Evolutionary conservation across 2,888 invertebrate genomes (phyloP), one percentile per base, ranked within the genome.

Genomic region (Pimpla rufipes): DNA sequence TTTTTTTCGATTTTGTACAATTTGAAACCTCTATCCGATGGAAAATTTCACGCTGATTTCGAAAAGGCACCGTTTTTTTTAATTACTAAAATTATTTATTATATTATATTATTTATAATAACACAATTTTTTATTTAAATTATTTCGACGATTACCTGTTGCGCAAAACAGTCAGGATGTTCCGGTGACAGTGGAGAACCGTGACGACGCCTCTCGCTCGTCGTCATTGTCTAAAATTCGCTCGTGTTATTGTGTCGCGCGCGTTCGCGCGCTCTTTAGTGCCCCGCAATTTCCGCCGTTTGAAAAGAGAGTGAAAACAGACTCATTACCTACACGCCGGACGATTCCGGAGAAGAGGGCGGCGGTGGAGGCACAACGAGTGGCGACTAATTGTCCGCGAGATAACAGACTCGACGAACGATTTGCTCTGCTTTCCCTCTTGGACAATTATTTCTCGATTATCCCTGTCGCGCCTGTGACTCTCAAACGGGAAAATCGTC

Each of bases 241-340:
- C 73, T 57, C 59, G 52, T 68, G 47, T 13, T 21, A 73, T 73
- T 59, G 73, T 59, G 35, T 62, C 59, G 16, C 71, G 45, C 23
- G 40, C 18, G 29, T 47, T 57, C 59, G 57, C 7, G 42, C 57
- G 13, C 47, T 52, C 16, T 67, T 57, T 75, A 64, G 70, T 76
- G 55, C 45, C 70, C 16, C 50, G 59, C 57, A 67, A 77, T 81
- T 81, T 81, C 71, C 81, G 70, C 52, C 71, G n/a, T 71, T 76
- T 71, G 23, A 59, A 64, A 47, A 52, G 55, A 75, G 62, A 81
- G 77, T 73, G 71, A 68, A 81, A 81, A 77, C 45, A 67, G 66
- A 67, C 66, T 80, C 47, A 59, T 83, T 83, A 71, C 40, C 37
- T 66, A 35, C 66, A 35, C 78, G 74, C 47, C 68, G 35, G 47